A percentile compares a stretch with the other conserved stretches of the same genome.
Conservation (phyloP, 2,797 vertebrate species). For the Parambassis ranga region DNA sequence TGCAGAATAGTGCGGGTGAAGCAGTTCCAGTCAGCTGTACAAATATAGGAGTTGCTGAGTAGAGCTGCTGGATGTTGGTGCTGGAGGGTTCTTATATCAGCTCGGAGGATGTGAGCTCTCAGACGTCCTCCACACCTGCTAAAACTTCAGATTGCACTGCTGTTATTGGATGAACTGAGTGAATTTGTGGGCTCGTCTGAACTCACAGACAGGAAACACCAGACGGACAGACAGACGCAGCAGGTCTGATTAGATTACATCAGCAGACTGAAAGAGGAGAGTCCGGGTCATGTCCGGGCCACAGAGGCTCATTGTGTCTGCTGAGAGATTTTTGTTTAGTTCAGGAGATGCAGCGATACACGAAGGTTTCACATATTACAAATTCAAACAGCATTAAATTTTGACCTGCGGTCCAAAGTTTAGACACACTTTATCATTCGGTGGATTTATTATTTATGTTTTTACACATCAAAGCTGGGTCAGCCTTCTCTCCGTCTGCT, state of each 20-base stretch:
- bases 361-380: too few relatives aligned
- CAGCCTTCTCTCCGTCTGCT: too few relatives aligned
- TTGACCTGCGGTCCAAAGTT: too few relatives aligned
- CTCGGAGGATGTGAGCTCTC: background rate
- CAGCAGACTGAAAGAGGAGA: background rate
- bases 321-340: too few relatives aligned
- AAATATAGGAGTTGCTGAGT: slow-evolving; percentile 38
- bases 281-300: slow-evolving; percentile 4
- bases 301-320: too few relatives aligned
- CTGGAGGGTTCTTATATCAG: too few relatives aligned
- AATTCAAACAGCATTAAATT: too few relatives aligned
- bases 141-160: slow-evolving; percentile 1
- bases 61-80: slow-evolving; percentile 4
- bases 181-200: background rate
- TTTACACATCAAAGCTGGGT: too few relatives aligned
- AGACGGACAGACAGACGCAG: slow-evolving; percentile 18
- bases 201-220: slow-evolving; percentile 18
- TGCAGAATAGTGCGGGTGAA: background rate
- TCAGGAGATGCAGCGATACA: too few relatives aligned
- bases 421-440: too few relatives aligned
- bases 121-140: background rate
- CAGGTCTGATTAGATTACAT: slow-evolving; percentile 17
- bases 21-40: slow-evolving; percentile 31
- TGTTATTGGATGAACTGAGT: background rate
- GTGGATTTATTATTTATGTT: too few relatives aligned